Evolutionary conservation across 2,888 invertebrate genomes (phyloP).

Genomic region (Drosophila dives): DNA sequence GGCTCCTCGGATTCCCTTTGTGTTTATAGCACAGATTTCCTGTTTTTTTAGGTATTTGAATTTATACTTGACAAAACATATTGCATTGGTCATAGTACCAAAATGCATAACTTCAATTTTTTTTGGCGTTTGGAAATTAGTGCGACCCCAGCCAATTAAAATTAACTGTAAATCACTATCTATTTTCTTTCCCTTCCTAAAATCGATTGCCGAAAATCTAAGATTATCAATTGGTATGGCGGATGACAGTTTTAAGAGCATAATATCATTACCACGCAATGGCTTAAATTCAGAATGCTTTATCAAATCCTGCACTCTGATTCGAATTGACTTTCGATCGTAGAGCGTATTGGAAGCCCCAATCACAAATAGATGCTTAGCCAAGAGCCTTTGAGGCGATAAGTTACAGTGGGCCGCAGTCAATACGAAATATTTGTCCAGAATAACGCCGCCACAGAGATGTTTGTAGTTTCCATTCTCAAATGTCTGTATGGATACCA

Average conservation of each 20-base stretch:
- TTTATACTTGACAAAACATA: conserved; percentile 54
- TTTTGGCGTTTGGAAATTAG: conserved; percentile 27
- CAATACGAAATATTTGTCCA: conserved; percentile 74
- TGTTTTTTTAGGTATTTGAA: conserved; percentile 66
- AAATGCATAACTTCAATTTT: conserved; percentile 70
- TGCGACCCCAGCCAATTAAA: conserved; percentile 82
- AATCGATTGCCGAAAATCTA: conserved; percentile 45
- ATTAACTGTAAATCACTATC: conserved; percentile 17
- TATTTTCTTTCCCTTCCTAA: conserved; percentile 9
- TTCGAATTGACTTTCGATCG: conserved; percentile 44
- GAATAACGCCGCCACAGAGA: conserved; percentile 82
- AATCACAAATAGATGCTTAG: conserved; percentile 49
- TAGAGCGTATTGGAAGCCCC: conserved; percentile 61
- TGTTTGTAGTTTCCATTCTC: conserved; percentile 51
- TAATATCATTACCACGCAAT: conserved; percentile 76
- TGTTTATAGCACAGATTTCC: conserved; percentile 80
- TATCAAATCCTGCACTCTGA: conserved; percentile 55
- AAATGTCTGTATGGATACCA: conserved; percentile 64
- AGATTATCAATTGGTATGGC: conserved; percentile 68
- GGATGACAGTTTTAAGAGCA: conserved; percentile 65
- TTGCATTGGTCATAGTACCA: conserved; percentile 64
- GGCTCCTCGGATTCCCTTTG: conserved; percentile 72
- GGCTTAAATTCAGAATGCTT: conserved; percentile 71
- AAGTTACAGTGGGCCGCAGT: conserved; percentile 82
- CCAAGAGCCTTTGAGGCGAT: conserved; percentile 6